Conservation (phyloP, 2,888 invertebrate genomes). For the Leptodirus hochenwartii region DNA sequence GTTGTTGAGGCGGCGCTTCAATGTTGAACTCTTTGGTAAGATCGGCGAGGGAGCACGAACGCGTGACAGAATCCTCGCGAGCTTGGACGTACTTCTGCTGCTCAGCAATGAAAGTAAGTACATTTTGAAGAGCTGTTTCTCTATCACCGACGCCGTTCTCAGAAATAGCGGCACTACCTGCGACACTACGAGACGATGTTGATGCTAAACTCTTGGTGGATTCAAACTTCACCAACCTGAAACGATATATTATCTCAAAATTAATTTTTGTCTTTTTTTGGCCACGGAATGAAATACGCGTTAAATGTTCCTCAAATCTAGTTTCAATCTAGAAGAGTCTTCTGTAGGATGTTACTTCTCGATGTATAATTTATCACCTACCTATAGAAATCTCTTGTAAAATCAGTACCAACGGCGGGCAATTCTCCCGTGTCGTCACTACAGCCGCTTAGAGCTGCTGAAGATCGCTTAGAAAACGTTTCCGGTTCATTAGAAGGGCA, state of each 20-base stretch:
- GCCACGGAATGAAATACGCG: not conserved
- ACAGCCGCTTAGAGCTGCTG: slow-evolving; percentile 45
- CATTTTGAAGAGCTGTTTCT: slow-evolving; percentile 52
- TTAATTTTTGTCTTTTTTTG: not conserved
- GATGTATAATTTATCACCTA: no score
- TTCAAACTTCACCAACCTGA: slow-evolving; percentile 57
- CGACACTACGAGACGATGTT: slow-evolving; percentile 48
- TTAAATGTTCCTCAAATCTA: no score
- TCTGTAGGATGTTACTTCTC: no score
- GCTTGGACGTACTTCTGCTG: slow-evolving; percentile 52
- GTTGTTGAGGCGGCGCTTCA: slow-evolving; percentile 35
- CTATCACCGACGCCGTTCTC: slow-evolving; percentile 46
- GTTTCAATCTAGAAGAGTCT: no score
- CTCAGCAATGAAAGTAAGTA: slow-evolving; percentile 56
- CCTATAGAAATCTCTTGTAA: slow-evolving; percentile 58
- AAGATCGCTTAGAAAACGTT: slow-evolving; percentile 48
- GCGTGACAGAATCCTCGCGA: slow-evolving; percentile 30
- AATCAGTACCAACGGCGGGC: slow-evolving; percentile 50
- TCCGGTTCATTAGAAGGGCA: slow-evolving; percentile 29
- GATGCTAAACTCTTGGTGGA: slow-evolving; percentile 63
- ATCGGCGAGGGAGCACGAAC: slow-evolving; percentile 31
- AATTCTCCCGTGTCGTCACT: slow-evolving; percentile 44
- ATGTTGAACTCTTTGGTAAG: slow-evolving; percentile 31
- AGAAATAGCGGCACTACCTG: slow-evolving; percentile 28
- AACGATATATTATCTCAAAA: slow-evolving; percentile 7